phyloP scores from a whole-genome alignment of 2,797 vertebrate genomes.

The Platyrinchus mystaceus region DNA sequence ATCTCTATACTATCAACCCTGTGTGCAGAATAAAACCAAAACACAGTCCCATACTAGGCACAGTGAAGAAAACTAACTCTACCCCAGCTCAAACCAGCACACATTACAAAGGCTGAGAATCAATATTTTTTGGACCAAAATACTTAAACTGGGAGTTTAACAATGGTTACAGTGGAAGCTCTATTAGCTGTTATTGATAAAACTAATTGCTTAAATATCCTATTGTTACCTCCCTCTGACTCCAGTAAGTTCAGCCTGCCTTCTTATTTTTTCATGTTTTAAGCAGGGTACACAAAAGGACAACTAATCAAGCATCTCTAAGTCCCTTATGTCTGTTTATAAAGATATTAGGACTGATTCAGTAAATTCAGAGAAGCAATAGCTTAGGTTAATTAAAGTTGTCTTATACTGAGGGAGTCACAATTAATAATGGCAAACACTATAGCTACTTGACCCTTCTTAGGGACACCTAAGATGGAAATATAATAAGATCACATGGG shows the following conservation, averaged over 20 bases:
- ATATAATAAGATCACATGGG: not conserved
- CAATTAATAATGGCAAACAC: not conserved
- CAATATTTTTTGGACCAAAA: not conserved
- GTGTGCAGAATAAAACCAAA: not conserved
- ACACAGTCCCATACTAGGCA: not conserved
- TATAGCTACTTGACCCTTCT: not conserved
- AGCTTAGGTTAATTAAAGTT: not conserved
- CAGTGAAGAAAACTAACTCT: not conserved
- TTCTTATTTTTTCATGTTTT: not conserved
- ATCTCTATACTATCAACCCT: not conserved
- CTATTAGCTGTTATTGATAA: not conserved
- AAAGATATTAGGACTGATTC: not conserved
- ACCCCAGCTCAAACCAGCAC: not conserved
- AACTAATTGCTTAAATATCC: not conserved
- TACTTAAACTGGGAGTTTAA: not conserved
- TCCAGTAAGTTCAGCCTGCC: not conserved
- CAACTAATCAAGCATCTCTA: not conserved
- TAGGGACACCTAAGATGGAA: not conserved
- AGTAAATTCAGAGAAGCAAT: not conserved
- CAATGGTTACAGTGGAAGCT: not conserved
- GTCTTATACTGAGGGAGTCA: not conserved
- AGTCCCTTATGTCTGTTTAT: not conserved
- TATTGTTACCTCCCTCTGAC: not conserved
- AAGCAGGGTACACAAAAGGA: not conserved
- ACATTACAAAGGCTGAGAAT: fast-evolving